These are phyloP conservation scores for Pterobdella sp. DNA, from an alignment of 2,888 invertebrate genomes.

Conservation along the genomic window DNA sequence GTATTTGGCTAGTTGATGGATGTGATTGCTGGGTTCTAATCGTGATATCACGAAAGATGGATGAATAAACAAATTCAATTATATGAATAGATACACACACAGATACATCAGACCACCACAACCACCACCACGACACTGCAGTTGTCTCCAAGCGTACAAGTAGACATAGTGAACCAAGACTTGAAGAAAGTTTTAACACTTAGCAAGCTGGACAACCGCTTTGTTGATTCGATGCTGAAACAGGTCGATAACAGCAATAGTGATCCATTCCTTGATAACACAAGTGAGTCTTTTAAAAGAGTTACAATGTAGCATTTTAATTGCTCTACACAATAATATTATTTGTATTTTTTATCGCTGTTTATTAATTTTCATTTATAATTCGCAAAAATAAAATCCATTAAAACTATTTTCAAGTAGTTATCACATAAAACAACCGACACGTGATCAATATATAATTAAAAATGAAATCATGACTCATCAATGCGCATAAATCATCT, in stretches of 20 bases:
- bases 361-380: too few relatives aligned
- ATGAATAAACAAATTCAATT: too few relatives aligned
- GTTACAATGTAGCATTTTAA: too few relatives aligned
- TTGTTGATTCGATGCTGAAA: slow-evolving; percentile 79
- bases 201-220: slow-evolving; percentile 87
- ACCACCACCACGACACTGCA: background rate
- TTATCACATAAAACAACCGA: background rate
- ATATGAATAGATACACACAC: too few relatives aligned
- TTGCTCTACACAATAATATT: too few relatives aligned
- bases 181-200: slow-evolving; percentile 74
- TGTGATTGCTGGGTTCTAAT: background rate
- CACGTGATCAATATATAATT: background rate
- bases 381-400: too few relatives aligned
- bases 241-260: slow-evolving; percentile 55
- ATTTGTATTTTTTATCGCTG: too few relatives aligned
- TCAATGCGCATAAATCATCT: too few relatives aligned
- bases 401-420: background rate
- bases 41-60: too few relatives aligned
- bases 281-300: slow-evolving; percentile 51
- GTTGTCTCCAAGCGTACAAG: slow-evolving; percentile 41
- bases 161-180: slow-evolving; percentile 73
- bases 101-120: too few relatives aligned
- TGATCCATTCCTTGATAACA: slow-evolving; percentile 65
- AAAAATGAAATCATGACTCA: too few relatives aligned
- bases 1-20: background rate